A percentile compares a stretch with the other conserved stretches of the same genome.
phyloP scores from a whole-genome alignment of 2,888 invertebrate species.

The Caenorhabditis panamensis region DNA sequence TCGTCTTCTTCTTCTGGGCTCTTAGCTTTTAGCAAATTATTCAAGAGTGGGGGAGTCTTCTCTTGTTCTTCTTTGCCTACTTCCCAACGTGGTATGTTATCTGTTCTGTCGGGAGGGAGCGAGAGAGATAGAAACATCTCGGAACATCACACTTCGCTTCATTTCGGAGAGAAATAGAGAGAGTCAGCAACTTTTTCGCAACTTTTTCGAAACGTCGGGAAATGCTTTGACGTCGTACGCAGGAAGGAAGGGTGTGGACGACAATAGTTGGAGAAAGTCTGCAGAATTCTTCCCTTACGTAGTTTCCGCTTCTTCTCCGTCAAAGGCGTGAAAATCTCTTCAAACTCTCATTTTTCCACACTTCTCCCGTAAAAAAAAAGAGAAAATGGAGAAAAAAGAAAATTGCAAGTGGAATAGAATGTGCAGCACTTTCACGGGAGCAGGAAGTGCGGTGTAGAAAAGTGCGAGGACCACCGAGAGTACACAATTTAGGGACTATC shows the following conservation, averaged over 20 bases:
- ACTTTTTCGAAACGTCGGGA: slow-evolving; percentile 25
- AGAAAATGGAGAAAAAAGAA: neutral
- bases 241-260: slow-evolving; percentile 40
- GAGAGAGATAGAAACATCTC: slow-evolving; percentile 4
- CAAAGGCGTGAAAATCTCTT: slow-evolving; percentile 3
- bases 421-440: neutral
- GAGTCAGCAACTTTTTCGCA: neutral
- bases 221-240: slow-evolving; percentile 33
- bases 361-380: neutral
- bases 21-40: slow-evolving; percentile 18
- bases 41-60: slow-evolving; percentile 33
- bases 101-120: neutral
- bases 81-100: slow-evolving; percentile 5
- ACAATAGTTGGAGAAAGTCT: slow-evolving; percentile 21
- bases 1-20: neutral
- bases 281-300: slow-evolving; percentile 23
- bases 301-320: neutral
- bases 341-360: neutral
- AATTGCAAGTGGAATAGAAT: slow-evolving; percentile 2
- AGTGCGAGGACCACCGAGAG: neutral
- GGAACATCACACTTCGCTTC: no score
- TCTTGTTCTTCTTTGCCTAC: neutral
- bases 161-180: slow-evolving; percentile 2
- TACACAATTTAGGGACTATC: slow-evolving; percentile 6
- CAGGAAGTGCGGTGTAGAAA: neutral